Evolutionary conservation across 1,140 invertebrate species (phyloP).

Genomic region (Cataglyphis hispanica): DNA sequence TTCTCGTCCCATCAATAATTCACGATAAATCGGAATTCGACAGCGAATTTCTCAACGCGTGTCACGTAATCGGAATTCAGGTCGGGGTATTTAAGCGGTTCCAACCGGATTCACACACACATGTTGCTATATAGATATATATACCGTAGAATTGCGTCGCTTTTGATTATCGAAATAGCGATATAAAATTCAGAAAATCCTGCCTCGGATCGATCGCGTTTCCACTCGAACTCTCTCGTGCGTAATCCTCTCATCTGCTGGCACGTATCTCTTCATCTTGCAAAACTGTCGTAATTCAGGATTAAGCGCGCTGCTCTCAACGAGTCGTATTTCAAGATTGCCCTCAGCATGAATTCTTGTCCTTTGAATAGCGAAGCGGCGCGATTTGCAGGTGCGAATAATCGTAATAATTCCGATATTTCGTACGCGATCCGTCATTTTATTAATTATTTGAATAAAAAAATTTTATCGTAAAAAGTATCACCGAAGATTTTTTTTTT

Average conservation of each 20-base stretch:
- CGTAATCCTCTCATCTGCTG: background rate
- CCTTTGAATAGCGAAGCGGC: background rate
- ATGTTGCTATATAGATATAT: too few relatives aligned
- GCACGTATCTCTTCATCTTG: conserved; percentile 16
- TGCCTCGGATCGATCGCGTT: background rate
- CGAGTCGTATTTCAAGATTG: conserved; percentile 30
- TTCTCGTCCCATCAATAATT: conserved; percentile 52
- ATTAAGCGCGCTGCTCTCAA: conserved; percentile 33
- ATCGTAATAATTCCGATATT: background rate
- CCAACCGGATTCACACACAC: conserved; percentile 34
- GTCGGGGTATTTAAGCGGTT: conserved; percentile 22
- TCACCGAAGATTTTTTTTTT: background rate
- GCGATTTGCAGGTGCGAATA: background rate
- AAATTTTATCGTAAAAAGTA: background rate
- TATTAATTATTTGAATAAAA: background rate
- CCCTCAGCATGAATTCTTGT: background rate
- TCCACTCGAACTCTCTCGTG: background rate
- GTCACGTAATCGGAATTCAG: conserved; percentile 64
- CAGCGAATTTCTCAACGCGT: conserved; percentile 54
- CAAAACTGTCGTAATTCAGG: conserved; percentile 30
- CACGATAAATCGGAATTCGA: conserved; percentile 52
- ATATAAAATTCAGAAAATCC: conserved; percentile 13
- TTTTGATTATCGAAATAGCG: conserved; percentile 40
- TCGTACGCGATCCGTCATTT: background rate
- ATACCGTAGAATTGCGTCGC: conserved; percentile 12